Evolutionary conservation across 1,140 invertebrate genomes (phyloP).

Genomic region (Caenorhabditis remanei): DNA sequence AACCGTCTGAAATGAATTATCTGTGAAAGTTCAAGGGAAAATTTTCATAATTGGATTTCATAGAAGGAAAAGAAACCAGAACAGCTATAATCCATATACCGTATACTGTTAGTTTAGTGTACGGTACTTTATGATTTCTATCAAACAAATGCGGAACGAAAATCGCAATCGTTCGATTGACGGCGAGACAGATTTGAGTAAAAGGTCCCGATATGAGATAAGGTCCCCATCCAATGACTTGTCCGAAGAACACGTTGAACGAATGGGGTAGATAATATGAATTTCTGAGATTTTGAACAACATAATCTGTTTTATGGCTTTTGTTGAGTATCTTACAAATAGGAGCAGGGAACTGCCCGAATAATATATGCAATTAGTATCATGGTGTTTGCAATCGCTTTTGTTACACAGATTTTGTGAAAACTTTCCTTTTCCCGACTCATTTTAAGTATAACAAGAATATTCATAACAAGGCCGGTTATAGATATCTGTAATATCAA

Average conservation of each 20-base stretch:
- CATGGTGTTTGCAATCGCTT: background rate
- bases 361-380: background rate
- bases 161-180: slow-evolving; percentile 14
- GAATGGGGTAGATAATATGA: background rate
- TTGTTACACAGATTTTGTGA: slow-evolving; percentile 12
- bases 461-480: background rate
- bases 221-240: slow-evolving; percentile 32
- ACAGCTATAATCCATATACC: background rate
- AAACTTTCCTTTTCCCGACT: slow-evolving; percentile 5
- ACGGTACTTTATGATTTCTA: background rate
- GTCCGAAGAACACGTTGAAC: slow-evolving; percentile 51
- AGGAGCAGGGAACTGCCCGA: slow-evolving; percentile 18
- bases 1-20: background rate
- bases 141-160: slow-evolving; percentile 40
- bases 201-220: slow-evolving; percentile 48
- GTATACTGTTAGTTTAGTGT: background rate
- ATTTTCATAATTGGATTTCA: background rate
- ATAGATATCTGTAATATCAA: background rate
- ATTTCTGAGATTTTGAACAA: slow-evolving; percentile 19
- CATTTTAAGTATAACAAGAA: background rate
- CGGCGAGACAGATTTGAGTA: slow-evolving; percentile 31
- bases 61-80: background rate
- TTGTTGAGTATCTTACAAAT: background rate
- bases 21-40: background rate
- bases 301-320: too few species aligned